phyloP scores from a whole-genome alignment of 2,113 vertebrate genomes.

The Xiphias gladius region DNA sequence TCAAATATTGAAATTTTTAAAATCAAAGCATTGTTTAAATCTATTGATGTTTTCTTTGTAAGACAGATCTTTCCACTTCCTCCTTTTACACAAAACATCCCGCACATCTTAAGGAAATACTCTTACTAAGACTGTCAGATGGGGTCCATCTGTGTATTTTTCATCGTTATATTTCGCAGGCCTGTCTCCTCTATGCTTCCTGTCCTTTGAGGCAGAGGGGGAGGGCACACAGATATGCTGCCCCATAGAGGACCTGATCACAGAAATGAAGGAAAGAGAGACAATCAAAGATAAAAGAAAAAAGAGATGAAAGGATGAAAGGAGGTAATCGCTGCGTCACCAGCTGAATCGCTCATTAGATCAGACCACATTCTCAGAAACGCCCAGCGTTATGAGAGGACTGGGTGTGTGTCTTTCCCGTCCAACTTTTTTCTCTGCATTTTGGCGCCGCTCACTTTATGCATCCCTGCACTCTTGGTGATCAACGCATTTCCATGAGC shows the following conservation, averaged over 20 bases:
- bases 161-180: constrained; percentile 51
- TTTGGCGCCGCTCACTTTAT: constrained; percentile 46
- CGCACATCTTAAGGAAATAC: constrained; percentile 36
- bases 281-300: constrained; percentile 77
- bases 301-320: constrained; percentile 73
- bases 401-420: constrained; percentile 37
- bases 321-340: constrained; percentile 65
- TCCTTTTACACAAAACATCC: constrained; percentile 17
- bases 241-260: constrained; percentile 65
- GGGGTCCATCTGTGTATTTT: constrained; percentile 59
- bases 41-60: background rate
- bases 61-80: constrained; percentile 2
- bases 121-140: constrained; percentile 57
- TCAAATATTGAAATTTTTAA: background rate
- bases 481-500: constrained; percentile 46
- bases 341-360: constrained; percentile 62
- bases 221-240: constrained; percentile 56
- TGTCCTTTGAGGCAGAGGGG: constrained; percentile 70
- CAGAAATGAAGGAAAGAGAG: constrained; percentile 63
- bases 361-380: constrained; percentile 69
- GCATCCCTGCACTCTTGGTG: constrained; percentile 51
- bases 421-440: constrained; percentile 52
- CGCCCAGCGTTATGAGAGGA: constrained; percentile 61
- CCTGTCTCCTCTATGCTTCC: constrained; percentile 60
- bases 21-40: background rate